phyloP scores from a whole-genome alignment of 1,140 invertebrate genomes.

The Globodera ellingtonae region DNA sequence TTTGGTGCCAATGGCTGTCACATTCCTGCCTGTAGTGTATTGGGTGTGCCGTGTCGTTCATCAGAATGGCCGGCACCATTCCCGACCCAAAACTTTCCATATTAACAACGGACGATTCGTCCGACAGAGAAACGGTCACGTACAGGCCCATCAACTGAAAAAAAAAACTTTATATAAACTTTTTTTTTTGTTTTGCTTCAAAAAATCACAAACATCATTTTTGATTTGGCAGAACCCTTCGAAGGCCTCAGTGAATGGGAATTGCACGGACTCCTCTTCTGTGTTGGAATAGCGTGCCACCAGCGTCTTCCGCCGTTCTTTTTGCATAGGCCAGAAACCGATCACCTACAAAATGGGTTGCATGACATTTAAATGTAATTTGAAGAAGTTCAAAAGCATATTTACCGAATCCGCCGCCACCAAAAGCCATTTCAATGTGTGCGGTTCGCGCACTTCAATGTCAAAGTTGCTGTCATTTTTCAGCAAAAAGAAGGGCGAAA shows the following conservation, averaged over 20 bases:
- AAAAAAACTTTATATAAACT: too few relatives aligned
- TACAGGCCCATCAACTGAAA: slow-evolving; percentile 79
- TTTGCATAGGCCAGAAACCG: slow-evolving; percentile 80
- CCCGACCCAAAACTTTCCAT: slow-evolving; percentile 79
- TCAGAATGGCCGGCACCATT: slow-evolving; percentile 81
- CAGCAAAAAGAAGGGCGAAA: slow-evolving; percentile 90
- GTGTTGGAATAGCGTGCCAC: slow-evolving; percentile 68
- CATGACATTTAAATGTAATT: slow-evolving; percentile 12
- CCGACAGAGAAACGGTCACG: slow-evolving; percentile 85
- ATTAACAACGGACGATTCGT: slow-evolving; percentile 84
- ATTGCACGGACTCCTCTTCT: slow-evolving; percentile 75
- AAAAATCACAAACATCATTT: slow-evolving; percentile 68
- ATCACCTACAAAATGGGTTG: slow-evolving; percentile 72
- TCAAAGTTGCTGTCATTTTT: slow-evolving; percentile 78
- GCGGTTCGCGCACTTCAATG: slow-evolving; percentile 79
- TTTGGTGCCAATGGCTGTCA: slow-evolving; percentile 26
- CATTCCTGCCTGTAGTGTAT: slow-evolving; percentile 68
- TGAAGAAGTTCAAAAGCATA: neutral
- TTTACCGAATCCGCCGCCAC: slow-evolving; percentile 54
- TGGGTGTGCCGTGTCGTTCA: slow-evolving; percentile 76
- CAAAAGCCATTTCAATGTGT: slow-evolving; percentile 50
- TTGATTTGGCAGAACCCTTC: slow-evolving; percentile 79
- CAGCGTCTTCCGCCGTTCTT: slow-evolving; percentile 66
- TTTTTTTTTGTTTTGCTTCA: too few relatives aligned
- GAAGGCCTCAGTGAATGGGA: slow-evolving; percentile 81